Conservation (phyloP, 2,888 invertebrate species). For the Coelinius sp. region DNA sequence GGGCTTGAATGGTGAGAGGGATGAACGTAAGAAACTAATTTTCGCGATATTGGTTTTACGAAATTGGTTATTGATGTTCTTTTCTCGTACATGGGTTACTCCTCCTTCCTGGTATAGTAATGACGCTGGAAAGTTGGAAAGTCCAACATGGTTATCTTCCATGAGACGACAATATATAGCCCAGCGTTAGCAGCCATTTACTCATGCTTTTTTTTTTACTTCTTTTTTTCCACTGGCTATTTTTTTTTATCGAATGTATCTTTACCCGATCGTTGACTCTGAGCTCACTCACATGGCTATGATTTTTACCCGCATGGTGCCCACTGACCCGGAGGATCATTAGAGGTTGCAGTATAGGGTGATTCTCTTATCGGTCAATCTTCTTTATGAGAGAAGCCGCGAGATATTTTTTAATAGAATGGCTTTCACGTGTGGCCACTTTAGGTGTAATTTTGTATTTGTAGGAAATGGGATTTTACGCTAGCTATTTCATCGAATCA, state of each 20-base stretch:
- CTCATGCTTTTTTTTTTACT: not conserved
- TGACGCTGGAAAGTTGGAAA: slow-evolving; percentile 22
- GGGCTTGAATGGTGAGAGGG: slow-evolving; percentile 28
- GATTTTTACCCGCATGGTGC: not conserved
- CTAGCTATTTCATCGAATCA: not conserved
- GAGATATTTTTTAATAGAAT: slow-evolving; percentile 8
- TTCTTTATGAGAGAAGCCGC: slow-evolving; percentile 1
- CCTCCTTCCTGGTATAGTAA: slow-evolving; percentile 16
- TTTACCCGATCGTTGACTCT: not conserved
- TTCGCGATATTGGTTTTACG: slow-evolving; percentile 67
- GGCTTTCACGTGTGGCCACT: not conserved
- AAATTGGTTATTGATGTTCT: slow-evolving; percentile 68
- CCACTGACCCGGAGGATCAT: not conserved
- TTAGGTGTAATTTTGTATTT: not conserved
- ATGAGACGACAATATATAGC: not conserved
- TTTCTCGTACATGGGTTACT: slow-evolving; percentile 42
- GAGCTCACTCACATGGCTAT: not conserved
- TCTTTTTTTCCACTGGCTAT: not conserved
- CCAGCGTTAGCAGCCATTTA: not conserved
- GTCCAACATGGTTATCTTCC: slow-evolving; percentile 2
- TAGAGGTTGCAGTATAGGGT: not conserved
- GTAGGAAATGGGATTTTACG: not conserved
- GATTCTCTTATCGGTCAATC: not conserved
- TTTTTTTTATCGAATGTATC: slow-evolving; percentile 1
- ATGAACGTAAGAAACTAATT: slow-evolving; percentile 60